These are phyloP conservation scores for Dione vanillae DNA, from an alignment of 2,888 invertebrate species.

Conservation along the genomic window DNA sequence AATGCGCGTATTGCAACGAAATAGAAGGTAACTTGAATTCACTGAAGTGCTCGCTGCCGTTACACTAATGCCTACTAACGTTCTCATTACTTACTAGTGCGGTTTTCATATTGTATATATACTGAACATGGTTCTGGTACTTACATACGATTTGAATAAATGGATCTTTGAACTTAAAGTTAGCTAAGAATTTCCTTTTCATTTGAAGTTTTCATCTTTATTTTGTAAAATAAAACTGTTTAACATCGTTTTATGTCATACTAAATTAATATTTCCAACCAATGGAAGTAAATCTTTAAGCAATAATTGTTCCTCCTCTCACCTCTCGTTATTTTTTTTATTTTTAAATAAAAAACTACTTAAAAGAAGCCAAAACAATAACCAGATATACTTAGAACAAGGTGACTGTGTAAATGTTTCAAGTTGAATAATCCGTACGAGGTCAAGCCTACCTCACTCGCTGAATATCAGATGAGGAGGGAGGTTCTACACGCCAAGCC, in stretches of 20 bases:
- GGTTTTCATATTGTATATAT: slow-evolving; percentile 8
- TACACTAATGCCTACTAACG: slow-evolving; percentile 7
- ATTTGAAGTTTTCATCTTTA: background rate
- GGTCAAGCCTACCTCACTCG: slow-evolving; percentile 35
- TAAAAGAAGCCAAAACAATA: no score
- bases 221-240: background rate
- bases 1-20: slow-evolving; percentile 13
- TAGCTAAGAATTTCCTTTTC: background rate
- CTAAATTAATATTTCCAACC: background rate
- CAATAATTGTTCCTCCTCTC: no score
- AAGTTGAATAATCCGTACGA: slow-evolving; percentile 38
- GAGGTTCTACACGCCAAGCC: slow-evolving; percentile 8
- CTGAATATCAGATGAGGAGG: slow-evolving; percentile 38
- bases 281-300: background rate
- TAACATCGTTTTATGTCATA: no score
- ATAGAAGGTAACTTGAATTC: slow-evolving; percentile 1
- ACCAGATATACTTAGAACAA: slow-evolving; percentile 7
- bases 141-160: slow-evolving; percentile 13
- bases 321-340: no score
- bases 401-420: slow-evolving; percentile 34
- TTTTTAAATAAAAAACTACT: no score
- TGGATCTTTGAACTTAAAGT: background rate
- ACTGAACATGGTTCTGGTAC: slow-evolving; percentile 3
- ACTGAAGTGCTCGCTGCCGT: slow-evolving; percentile 2
- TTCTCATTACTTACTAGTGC: slow-evolving; percentile 21